Conservation (phyloP, 2,113 vertebrate species). For the Isurus oxyrinchus region DNA sequence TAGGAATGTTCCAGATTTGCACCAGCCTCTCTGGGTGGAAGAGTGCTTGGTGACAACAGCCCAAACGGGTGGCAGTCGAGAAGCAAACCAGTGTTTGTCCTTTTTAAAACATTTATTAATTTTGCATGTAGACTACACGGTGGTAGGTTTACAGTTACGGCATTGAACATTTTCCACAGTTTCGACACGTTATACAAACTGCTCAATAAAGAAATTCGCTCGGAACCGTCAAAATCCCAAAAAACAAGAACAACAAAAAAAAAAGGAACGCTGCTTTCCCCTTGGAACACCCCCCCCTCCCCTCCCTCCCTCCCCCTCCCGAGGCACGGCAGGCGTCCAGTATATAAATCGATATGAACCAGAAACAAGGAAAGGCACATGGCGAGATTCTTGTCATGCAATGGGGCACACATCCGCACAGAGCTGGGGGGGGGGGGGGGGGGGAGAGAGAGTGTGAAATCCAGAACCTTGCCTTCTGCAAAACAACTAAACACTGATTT, state of each 20-base stretch:
- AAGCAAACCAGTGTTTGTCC: neutral
- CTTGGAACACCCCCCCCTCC: neutral
- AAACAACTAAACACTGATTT: neutral
- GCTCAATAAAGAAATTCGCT: neutral
- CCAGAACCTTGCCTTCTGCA: neutral
- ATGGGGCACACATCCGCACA: neutral
- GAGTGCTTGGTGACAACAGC: neutral
- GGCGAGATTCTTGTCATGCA: neutral
- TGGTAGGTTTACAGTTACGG: neutral
- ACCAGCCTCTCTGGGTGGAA: neutral
- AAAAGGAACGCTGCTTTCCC: neutral
- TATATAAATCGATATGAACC: neutral
- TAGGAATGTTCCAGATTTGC: too few species aligned
- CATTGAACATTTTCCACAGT: neutral
- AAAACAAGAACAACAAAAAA: neutral
- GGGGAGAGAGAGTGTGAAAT: neutral
- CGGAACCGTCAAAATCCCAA: neutral
- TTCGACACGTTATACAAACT: neutral
- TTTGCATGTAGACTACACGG: neutral
- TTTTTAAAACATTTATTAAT: slow-evolving; percentile 24
- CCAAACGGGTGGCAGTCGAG: neutral
- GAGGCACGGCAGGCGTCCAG: neutral
- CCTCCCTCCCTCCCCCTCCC: too few species aligned
- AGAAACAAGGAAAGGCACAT: neutral
- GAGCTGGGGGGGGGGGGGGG: too few species aligned